phyloP scores from a whole-genome alignment of 2,888 invertebrate genomes.

The Meganola albula region DNA sequence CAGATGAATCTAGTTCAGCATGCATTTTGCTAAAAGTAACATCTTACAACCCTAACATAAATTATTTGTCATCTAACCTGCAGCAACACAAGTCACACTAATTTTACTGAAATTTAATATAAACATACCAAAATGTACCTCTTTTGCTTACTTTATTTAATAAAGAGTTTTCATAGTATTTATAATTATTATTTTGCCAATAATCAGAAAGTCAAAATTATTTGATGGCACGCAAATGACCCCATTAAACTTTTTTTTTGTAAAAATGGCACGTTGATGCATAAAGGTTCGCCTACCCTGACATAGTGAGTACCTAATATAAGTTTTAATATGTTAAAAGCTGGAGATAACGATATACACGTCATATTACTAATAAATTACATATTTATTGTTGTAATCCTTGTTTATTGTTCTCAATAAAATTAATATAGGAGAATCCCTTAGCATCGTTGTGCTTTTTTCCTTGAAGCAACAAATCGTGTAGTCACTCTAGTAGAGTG shows the following conservation, averaged over 20 bases:
- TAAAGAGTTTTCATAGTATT: constrained; percentile 17
- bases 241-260: constrained; percentile 7
- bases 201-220: constrained; percentile 19
- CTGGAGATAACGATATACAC: too few relatives aligned
- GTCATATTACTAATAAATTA: too few relatives aligned
- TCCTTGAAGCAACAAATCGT: too few relatives aligned
- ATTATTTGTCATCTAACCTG: constrained; percentile 21
- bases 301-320: neutral
- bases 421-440: too few relatives aligned
- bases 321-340: too few relatives aligned
- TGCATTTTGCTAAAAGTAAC: constrained; percentile 28
- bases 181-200: constrained; percentile 16
- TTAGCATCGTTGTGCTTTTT: too few relatives aligned
- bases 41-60: constrained; percentile 19
- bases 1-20: constrained; percentile 27
- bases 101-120: constrained; percentile 16
- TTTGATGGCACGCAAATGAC: constrained; percentile 15
- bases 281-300: constrained; percentile 18
- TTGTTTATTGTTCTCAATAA: too few relatives aligned
- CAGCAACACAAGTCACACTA: constrained; percentile 20
- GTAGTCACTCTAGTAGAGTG: too few relatives aligned
- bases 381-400: too few relatives aligned
- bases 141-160: constrained; percentile 7
- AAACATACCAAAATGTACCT: constrained; percentile 1
- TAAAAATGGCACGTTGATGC: too few relatives aligned